Evolutionary conservation across 2,888 invertebrate species (phyloP).

Genomic region (Agrotis puta): DNA sequence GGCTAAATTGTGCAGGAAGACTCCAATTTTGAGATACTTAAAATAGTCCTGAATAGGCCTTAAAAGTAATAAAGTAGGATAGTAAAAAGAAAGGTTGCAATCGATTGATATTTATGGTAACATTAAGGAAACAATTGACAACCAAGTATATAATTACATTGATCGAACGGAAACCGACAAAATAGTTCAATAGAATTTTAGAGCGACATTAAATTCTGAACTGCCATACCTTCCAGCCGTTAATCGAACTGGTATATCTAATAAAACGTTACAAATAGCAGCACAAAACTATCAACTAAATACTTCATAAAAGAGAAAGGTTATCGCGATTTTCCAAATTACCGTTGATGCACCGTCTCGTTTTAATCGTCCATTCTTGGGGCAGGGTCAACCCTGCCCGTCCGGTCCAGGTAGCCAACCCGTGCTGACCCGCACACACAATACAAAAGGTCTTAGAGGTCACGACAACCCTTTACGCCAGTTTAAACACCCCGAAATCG

Average conservation of each 20-base stretch:
- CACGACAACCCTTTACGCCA: constrained; percentile 88
- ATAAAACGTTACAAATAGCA: constrained; percentile 76
- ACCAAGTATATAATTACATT: constrained; percentile 3
- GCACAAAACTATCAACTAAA: constrained; percentile 74
- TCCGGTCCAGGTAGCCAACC: constrained; percentile 86
- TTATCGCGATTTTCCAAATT: constrained; percentile 87
- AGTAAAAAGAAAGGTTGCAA: constrained; percentile 12
- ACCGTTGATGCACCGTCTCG: constrained; percentile 85
- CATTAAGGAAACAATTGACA: constrained; percentile 23
- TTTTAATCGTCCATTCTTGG: constrained; percentile 88
- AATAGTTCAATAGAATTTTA: constrained; percentile 32
- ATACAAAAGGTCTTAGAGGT: constrained; percentile 83
- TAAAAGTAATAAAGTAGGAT: background rate
- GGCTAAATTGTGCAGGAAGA: background rate
- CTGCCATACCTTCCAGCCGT: constrained; percentile 51
- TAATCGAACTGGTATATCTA: constrained; percentile 57
- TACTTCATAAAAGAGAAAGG: constrained; percentile 76
- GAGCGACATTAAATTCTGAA: constrained; percentile 46
- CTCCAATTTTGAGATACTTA: constrained; percentile 7
- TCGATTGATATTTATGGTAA: constrained; percentile 27
- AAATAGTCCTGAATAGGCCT: constrained; percentile 7
- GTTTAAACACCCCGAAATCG: constrained; percentile 88
- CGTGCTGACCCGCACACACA: constrained; percentile 82
- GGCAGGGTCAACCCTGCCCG: constrained; percentile 81
- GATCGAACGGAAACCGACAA: constrained; percentile 19